Base-by-base conservation (phyloP, 2,888 invertebrate species). In the Yponomeuta plumbellus region DNA sequence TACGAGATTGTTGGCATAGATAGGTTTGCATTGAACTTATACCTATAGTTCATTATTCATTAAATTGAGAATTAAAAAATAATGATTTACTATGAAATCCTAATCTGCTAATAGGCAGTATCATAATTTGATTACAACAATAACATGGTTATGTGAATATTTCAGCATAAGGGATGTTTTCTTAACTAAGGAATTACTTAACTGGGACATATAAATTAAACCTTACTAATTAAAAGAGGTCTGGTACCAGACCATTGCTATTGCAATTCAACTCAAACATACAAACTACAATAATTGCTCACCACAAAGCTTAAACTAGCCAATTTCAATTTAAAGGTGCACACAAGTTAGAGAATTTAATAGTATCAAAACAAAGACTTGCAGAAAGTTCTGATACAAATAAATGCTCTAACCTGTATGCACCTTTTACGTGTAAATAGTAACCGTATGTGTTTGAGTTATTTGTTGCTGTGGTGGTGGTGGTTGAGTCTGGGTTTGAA, bases 401-500 rank as follows among this genome's bases (percentile, higher is more conserved):
- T 13, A 52, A 52, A 52, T 52, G 13, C 44, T 52, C 44, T 52
- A 52, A 17, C 44, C 44, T 52, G 44, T 17, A 52, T 52, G 44
- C 44, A 52, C 44, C 44, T 67, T 68, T 65, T 67, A 67, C 52
- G 88, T 83, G 69, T 85, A 89, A 73, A 89, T 88, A 69, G 89
- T 88, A 58, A 90, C 85, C 61, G 86, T 87, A 68, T 90, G 88
- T 63, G 88, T 82, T 22, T 84, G 84, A 71, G 88, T 81, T 67
- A 87, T 75, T 68, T 86, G 85, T 68, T 66, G 69, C 57, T 59
- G 66, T 10, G 87, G 86, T 23, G 79, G 75, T 23, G 80, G 83
- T 61, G 64, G 20, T 39, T 44, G 65, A 6, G 61, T 76, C 69
- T 86, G 87, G 20, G 80, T 76, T 69, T 84, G 87, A 2, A 81